Base-by-base conservation (phyloP, 2,888 invertebrate genomes). In the Euplexia lucipara region DNA sequence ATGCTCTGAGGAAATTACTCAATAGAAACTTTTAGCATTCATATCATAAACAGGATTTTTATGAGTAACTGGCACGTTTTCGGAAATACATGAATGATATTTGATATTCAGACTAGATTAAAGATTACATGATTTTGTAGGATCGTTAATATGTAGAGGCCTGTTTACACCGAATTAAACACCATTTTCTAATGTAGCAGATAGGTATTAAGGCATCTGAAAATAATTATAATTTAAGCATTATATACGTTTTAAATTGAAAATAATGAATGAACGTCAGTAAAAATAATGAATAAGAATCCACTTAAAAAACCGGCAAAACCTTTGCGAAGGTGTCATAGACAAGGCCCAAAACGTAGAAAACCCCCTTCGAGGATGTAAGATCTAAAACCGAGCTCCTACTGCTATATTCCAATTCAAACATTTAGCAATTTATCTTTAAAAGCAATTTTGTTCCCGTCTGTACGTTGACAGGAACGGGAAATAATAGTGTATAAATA, bases 401-500 rank as follows among this genome's bases (percentile, higher is more conserved):
- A 22, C 37, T 44, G 16, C 9, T 12, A 26, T 30, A 65, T 30
- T 68, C 30, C 18, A 35, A 66, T 39, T 18, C 7, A 57, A 42
- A 42, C 47, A 53, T 65, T 66, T 10, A 56, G 18, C 39, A 34
- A 37, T 62, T 16, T 52, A 12, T 37, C 45, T 45, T 42, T 54
- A 39, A 72, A 69, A 70, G 63, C 57, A 52, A 64, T 67, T 65
- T 30, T 70, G 57, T 39, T 47, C 51, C 53, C 39, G 70, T 16
- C 58, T 66, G 70, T 79, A 82, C 74, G 8, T 42, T 32, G 63
- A 66, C 65, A 71, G 73, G 78, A 81, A 80, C 66, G 63, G 83
- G 83, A 81, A 82, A 75, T 78, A 72, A 47, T 60, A 64, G 63
- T 56, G 59, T 59, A 62, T 69, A 65, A 71, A 63, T 71, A 80